Conservation (phyloP, 2,797 vertebrate species). For the Pseudochromis fuscus region DNA sequence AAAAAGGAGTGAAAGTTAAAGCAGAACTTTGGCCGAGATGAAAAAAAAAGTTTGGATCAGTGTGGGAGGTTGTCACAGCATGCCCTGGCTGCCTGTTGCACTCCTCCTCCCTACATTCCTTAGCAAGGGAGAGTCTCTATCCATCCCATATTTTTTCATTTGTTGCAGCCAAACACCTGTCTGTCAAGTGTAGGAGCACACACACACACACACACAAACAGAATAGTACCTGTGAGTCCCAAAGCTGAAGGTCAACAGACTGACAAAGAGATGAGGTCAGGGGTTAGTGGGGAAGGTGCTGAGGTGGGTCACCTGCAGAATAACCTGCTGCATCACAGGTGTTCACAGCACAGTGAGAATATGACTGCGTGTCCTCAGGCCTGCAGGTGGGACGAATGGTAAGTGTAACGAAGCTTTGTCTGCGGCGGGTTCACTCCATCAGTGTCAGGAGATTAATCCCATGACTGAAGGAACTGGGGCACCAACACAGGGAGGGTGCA, state of each 20-base stretch:
- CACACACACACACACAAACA: neutral
- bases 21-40: conserved; percentile 22
- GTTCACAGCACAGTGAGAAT: neutral
- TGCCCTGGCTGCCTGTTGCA: conserved; percentile 55
- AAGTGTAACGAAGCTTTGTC: conserved; percentile 23
- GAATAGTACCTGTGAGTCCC: neutral
- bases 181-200: conserved; percentile 32
- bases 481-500: conserved; percentile 1
- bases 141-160: conserved; percentile 56
- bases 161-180: conserved; percentile 59
- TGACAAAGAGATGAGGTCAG: neutral
- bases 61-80: conserved; percentile 75
- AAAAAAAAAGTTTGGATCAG: conserved; percentile 48
- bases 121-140: conserved; percentile 58
- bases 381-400: conserved; percentile 7
- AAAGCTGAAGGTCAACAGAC: neutral
- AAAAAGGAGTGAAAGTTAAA: conserved; percentile 1
- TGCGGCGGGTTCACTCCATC: conserved; percentile 31
- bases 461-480: conserved; percentile 21
- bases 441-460: conserved; percentile 29
- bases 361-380: conserved; percentile 17
- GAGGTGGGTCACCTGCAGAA: neutral
- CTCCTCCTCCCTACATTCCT: conserved; percentile 75
- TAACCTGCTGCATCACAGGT: conserved; percentile 15
- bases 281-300: neutral